phyloP scores from a whole-genome alignment of 2,797 vertebrate species.

The Hapalemur alaotrensis region DNA sequence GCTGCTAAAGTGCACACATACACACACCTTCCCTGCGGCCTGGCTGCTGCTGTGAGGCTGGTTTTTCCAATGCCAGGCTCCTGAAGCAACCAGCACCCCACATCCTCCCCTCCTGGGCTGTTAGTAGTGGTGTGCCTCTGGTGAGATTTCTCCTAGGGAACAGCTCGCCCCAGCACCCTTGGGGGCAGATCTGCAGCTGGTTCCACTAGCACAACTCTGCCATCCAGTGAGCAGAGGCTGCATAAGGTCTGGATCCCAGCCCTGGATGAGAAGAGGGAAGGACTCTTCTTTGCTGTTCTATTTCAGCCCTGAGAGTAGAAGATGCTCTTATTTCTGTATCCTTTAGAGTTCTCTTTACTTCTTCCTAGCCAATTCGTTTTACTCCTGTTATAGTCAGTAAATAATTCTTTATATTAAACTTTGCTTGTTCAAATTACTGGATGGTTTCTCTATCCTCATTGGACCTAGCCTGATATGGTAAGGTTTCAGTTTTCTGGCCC shows the following conservation, averaged over 20 bases:
- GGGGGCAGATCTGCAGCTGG: not conserved
- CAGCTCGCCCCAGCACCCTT: not conserved
- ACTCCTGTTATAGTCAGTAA: not conserved
- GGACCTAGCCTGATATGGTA: not conserved
- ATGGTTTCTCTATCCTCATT: not conserved
- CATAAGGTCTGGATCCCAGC: not conserved
- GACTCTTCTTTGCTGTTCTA: not conserved
- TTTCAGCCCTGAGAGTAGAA: not conserved
- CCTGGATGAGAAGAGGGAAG: not conserved
- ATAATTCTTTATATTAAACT: slow-evolving; percentile 19
- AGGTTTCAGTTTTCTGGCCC: not conserved
- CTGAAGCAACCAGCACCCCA: not conserved
- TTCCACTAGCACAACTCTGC: not conserved
- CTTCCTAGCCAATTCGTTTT: not conserved
- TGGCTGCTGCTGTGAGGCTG: not conserved
- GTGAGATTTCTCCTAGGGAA: not conserved
- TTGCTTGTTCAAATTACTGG: not conserved
- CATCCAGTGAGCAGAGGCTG: not conserved
- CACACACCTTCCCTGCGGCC: not conserved
- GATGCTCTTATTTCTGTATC: not conserved
- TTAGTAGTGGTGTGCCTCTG: not conserved
- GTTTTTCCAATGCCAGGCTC: not conserved
- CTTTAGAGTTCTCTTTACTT: not conserved
- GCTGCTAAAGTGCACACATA: not conserved
- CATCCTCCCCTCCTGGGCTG: not conserved